These are phyloP conservation scores for Coregonus ussuriensis DNA, from an alignment of 2,797 vertebrate genomes.

Conservation along the genomic window DNA sequence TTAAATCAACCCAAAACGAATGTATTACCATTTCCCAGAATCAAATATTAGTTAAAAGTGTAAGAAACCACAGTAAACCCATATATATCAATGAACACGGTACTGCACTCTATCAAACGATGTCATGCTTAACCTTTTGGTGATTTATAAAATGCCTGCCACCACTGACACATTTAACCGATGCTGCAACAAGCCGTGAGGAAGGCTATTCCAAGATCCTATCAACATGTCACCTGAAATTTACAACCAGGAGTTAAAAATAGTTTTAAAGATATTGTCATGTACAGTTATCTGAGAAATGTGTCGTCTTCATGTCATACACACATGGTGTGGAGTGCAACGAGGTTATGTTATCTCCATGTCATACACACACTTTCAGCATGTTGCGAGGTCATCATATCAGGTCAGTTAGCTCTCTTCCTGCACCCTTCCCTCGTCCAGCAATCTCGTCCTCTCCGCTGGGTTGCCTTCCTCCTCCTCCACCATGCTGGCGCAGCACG, in stretches of 20 bases:
- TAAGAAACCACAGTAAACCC: too few relatives aligned
- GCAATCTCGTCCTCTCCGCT: conserved; percentile 69
- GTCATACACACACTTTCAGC: not conserved
- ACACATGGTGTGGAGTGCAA: not conserved
- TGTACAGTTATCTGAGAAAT: conserved; percentile 14
- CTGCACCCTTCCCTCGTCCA: conserved; percentile 47
- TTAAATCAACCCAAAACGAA: too few relatives aligned
- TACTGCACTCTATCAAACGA: not conserved
- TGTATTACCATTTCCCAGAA: too few relatives aligned
- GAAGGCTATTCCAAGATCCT: not conserved
- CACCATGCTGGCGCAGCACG: conserved; percentile 38
- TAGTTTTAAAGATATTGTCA: conserved; percentile 23
- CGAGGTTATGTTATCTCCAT: too few relatives aligned
- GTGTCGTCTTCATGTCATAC: conserved; percentile 24
- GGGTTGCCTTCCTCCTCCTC: conserved; percentile 42
- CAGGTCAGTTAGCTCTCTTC: conserved; percentile 47
- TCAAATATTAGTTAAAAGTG: too few relatives aligned
- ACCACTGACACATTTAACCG: not conserved
- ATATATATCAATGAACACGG: not conserved
- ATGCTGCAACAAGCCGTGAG: not conserved
- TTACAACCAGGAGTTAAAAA: conserved; percentile 32
- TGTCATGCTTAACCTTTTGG: not conserved
- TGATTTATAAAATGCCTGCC: not conserved
- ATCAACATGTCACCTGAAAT: conserved; percentile 7
- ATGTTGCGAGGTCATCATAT: not conserved